Conservation (phyloP, 1,140 invertebrate species). For the Andricus grossulariae region DNA sequence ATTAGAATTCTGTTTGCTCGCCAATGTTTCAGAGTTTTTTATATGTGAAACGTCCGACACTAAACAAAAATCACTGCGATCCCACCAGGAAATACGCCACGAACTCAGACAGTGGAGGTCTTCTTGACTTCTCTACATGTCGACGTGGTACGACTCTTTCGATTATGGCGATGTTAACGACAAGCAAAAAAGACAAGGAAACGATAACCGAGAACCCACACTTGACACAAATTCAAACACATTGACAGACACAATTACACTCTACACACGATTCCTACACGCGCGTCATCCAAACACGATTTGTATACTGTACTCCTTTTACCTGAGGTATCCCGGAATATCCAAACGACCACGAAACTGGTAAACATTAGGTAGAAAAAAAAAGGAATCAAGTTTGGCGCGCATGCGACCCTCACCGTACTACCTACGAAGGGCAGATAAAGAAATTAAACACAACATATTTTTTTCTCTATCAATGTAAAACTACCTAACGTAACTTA, state of each 20-base stretch:
- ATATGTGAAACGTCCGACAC: slow-evolving; percentile 15
- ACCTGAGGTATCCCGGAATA: slow-evolving; percentile 16
- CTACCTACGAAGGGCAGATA: slow-evolving; percentile 57
- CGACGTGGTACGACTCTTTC: slow-evolving; percentile 56
- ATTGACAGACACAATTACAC: slow-evolving; percentile 34
- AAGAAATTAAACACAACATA: slow-evolving; percentile 64
- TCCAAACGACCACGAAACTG: slow-evolving; percentile 35
- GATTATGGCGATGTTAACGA: slow-evolving; percentile 58
- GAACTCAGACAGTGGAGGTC: slow-evolving; percentile 40
- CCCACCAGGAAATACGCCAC: slow-evolving; percentile 42
- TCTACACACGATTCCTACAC: slow-evolving; percentile 36
- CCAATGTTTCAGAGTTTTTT: no score
- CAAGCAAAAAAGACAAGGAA: slow-evolving; percentile 43
- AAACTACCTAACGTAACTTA: slow-evolving; percentile 73
- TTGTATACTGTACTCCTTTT: slow-evolving; percentile 34
- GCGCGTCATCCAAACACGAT: slow-evolving; percentile 37
- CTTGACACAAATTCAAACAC: slow-evolving; percentile 35
- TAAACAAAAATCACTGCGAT: slow-evolving; percentile 48
- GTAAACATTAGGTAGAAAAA: slow-evolving; percentile 35
- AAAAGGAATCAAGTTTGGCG: slow-evolving; percentile 27
- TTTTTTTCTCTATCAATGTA: slow-evolving; percentile 75
- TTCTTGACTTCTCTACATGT: slow-evolving; percentile 32
- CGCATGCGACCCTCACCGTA: slow-evolving; percentile 53
- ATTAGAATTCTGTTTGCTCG: no score
- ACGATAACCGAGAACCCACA: slow-evolving; percentile 41